A percentile compares a stretch with the other conserved stretches of the same genome.
Conservation (phyloP, 2,113 vertebrate species). For the Chaetodon auriga region DNA sequence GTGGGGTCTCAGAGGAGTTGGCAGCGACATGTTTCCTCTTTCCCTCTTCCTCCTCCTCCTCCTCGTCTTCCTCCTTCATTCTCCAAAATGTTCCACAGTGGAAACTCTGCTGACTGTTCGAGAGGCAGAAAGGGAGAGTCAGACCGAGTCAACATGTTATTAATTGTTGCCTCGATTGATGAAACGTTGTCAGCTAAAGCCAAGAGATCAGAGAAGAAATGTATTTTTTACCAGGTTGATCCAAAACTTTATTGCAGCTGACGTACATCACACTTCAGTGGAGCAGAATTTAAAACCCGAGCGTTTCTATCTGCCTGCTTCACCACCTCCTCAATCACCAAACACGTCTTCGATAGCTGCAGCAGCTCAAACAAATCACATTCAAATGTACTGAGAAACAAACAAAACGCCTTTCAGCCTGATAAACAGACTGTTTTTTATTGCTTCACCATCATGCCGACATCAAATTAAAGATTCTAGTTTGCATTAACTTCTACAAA, state of each 20-base stretch:
- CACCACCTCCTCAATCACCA: too few relatives aligned
- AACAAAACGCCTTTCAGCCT: background rate
- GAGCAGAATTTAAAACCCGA: too few relatives aligned
- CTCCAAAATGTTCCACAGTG: conserved; percentile 59
- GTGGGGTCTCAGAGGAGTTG: conserved; percentile 43
- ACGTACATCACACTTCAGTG: too few relatives aligned
- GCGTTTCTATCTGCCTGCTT: background rate
- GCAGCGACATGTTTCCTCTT: conserved; percentile 43
- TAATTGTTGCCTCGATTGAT: background rate
- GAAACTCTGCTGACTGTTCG: conserved; percentile 40
- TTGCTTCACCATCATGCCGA: background rate
- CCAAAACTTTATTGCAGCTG: too few relatives aligned
- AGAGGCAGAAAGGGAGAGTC: conserved; percentile 7
- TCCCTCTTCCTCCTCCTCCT: conserved; percentile 12
- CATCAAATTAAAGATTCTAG: background rate
- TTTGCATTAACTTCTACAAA: too few relatives aligned
- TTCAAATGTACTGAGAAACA: background rate
- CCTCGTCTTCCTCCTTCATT: conserved; percentile 24
- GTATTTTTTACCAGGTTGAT: too few relatives aligned
- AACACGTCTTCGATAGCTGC: background rate
- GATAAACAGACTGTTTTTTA: background rate
- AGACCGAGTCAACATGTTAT: background rate
- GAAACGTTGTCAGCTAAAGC: background rate
- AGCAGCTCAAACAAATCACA: background rate
- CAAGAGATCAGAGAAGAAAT: background rate